Evolutionary conservation across 2,797 vertebrate genomes (phyloP), one percentile per base, ranked within the genome.

Genomic region (Diplodus puntazzo): DNA sequence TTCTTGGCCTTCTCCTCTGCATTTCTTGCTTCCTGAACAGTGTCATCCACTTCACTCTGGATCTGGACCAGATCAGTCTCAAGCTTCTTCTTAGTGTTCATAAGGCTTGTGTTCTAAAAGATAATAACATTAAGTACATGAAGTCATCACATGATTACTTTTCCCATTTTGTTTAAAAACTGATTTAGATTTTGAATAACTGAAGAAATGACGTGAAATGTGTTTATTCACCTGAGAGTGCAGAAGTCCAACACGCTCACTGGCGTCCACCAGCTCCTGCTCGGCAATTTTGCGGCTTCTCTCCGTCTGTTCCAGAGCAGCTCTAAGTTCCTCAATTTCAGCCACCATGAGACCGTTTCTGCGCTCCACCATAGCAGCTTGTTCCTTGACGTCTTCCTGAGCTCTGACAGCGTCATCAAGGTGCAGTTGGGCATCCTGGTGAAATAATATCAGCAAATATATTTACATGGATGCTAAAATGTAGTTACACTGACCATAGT

Each of bases 1-100:
- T 98, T 98, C 91, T 97, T 98, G 82, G 96, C 97, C 77, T 97
- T 98, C 17, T 98, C 97, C 79, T 97, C 97, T 13, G 97, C 97
- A 34, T 97, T 97, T 65, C 95, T 96, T 75, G 96, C 95, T 87
- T 97, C 97, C 86, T 97, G 96, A 69, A 96, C 75, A 27, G 94
- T 93, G 80, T 97, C 96, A 60, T 98, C 96, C 4, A 97, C 95
- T 87, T 98, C 97, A 25, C 87, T 85, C 88, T 97, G 97, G 69
- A 96, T 79, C 59, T 97, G 96, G 59, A 94, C 92, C 72, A 97
- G 90, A 77, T 97, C 97, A 53, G 87, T 12, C 84, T 97, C 96
- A 80, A 98, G 91, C 85, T 96, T 98, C 89, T 96, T 97, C 93
- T 97, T 95, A 18, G 91, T 94, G 90, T 93, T 95, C 39, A 95